Conservation (phyloP, 2,113 vertebrate species). For the Dipodomys stephensi region DNA sequence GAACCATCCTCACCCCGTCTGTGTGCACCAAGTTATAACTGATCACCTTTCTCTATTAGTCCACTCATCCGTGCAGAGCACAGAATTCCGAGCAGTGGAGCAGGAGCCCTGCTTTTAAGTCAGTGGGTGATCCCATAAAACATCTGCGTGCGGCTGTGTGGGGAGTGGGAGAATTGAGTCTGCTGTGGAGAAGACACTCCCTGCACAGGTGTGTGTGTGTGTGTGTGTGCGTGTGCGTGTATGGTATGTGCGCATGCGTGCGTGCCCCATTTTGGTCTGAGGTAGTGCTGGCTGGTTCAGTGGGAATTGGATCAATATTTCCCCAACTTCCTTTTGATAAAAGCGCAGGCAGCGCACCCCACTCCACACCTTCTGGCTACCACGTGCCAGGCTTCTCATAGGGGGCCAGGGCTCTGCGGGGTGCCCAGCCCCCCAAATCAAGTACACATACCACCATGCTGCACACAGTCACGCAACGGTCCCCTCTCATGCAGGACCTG, state of each 20-base stretch:
- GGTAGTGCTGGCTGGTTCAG: accelerated
- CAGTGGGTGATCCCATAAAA: neutral
- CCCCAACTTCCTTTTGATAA: neutral
- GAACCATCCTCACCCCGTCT: neutral
- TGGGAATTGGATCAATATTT: neutral
- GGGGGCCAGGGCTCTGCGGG: too few relatives aligned
- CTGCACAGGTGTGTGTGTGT: neutral
- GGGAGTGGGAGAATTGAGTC: accelerated
- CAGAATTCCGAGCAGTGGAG: neutral
- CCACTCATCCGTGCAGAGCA: neutral
- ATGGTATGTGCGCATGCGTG: too few relatives aligned
- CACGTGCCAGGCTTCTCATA: accelerated
- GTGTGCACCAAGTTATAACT: neutral
- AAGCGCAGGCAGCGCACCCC: accelerated
- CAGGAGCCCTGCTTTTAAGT: neutral
- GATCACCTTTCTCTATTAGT: neutral
- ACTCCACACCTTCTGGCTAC: neutral
- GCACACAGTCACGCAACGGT: accelerated
- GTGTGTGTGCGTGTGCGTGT: too few relatives aligned
- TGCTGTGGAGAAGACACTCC: neutral
- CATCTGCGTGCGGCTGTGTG: neutral
- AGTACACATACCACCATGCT: too few relatives aligned
- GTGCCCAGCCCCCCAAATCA: neutral
- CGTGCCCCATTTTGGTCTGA: neutral
- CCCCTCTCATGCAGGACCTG: too few relatives aligned